Conservation (phyloP, 2,113 vertebrate genomes). For the Alexandromys fortis region DNA sequence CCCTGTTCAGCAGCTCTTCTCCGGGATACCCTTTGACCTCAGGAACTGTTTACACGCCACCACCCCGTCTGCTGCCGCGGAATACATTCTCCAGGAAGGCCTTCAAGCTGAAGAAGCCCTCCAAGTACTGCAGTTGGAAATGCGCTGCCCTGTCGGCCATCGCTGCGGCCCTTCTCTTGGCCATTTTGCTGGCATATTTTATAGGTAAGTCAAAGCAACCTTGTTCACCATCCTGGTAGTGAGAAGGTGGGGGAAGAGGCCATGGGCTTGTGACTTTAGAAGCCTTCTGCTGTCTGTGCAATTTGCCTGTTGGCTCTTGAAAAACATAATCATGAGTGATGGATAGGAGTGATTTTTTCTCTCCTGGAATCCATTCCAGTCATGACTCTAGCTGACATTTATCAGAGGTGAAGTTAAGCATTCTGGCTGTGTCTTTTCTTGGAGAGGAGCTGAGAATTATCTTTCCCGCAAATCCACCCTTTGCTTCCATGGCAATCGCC, state of each 20-base stretch:
- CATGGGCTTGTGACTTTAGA: background rate
- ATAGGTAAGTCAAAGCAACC: conserved; percentile 90
- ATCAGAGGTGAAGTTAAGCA: conserved; percentile 56
- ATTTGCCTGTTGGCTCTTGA: background rate
- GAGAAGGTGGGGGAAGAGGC: background rate
- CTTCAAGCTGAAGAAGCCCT: conserved; percentile 99
- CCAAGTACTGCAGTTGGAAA: conserved; percentile 99
- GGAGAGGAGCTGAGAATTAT: conserved; percentile 15
- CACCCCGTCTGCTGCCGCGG: conserved; percentile 96
- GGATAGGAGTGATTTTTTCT: conserved; percentile 9
- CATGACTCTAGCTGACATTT: conserved; percentile 54
- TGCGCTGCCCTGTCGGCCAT: conserved; percentile 97
- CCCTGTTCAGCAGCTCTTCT: conserved; percentile 98
- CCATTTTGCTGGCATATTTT: conserved; percentile 97
- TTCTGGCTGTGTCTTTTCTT: conserved; percentile 12
- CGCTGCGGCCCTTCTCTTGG: conserved; percentile 94
- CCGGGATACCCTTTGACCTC: conserved; percentile 98
- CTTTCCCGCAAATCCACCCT: background rate
- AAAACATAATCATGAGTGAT: conserved; percentile 49
- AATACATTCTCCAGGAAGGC: conserved; percentile 99
- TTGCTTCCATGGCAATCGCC: background rate
- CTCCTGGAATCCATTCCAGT: conserved; percentile 57
- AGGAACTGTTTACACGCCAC: conserved; percentile 98
- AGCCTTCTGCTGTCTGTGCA: background rate
- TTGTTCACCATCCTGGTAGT: background rate